Conservation (phyloP, 2,888 invertebrate genomes). For the Sphaerophoria taeniata region DNA sequence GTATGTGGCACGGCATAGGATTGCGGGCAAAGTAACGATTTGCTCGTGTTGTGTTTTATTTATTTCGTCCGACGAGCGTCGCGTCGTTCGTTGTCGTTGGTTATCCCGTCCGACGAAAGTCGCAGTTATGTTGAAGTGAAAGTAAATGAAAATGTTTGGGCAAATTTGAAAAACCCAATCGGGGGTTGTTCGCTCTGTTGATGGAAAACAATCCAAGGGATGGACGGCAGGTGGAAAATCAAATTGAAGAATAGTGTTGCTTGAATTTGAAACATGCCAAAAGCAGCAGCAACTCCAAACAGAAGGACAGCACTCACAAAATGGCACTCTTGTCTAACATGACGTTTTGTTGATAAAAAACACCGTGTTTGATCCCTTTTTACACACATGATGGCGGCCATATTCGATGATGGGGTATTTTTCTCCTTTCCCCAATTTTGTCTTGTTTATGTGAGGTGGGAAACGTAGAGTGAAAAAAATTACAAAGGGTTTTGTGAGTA, state of each 20-base stretch:
- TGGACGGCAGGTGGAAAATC: background rate
- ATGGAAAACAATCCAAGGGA: constrained; percentile 48
- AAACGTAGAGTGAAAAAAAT: constrained; percentile 1
- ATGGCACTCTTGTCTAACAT: constrained; percentile 36
- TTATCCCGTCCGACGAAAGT: too few relatives aligned
- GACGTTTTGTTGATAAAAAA: constrained; percentile 51
- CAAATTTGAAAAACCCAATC: constrained; percentile 14
- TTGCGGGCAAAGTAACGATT: background rate
- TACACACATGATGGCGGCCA: constrained; percentile 40
- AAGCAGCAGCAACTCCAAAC: background rate
- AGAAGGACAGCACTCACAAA: constrained; percentile 33
- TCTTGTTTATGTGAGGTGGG: constrained; percentile 15
- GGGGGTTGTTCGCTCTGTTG: constrained; percentile 14
- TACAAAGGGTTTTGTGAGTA: constrained; percentile 23
- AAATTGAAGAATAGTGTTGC: constrained; percentile 21
- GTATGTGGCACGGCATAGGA: background rate
- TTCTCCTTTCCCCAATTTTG: background rate
- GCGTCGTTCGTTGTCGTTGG: too few relatives aligned
- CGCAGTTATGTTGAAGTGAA: constrained; percentile 8
- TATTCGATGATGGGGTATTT: constrained; percentile 39
- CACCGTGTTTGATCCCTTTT: constrained; percentile 62
- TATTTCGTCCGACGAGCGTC: too few relatives aligned
- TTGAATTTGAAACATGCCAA: constrained; percentile 22
- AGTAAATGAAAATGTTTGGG: constrained; percentile 43
- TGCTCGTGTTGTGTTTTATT: constrained; percentile 6